These are phyloP conservation scores for Calypte anna DNA, from an alignment of 2,113 vertebrate genomes.

Conservation along the genomic window DNA sequence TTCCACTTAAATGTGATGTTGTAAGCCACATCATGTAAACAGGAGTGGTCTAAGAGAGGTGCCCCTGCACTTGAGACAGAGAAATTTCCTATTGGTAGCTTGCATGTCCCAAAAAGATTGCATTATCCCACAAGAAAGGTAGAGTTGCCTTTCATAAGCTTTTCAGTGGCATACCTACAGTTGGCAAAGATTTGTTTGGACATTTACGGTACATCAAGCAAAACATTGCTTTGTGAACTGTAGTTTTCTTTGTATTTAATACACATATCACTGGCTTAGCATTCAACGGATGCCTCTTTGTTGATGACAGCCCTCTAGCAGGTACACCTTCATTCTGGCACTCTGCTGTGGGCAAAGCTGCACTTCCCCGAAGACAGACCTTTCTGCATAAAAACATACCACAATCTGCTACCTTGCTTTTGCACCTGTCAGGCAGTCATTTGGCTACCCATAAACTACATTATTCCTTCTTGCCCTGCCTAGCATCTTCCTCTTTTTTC, in stretches of 20 bases:
- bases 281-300: neutral
- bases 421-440: slow-evolving; percentile 35
- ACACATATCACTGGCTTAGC: neutral
- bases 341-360: neutral
- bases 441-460: slow-evolving; percentile 31
- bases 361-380: neutral
- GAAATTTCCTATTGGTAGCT: neutral
- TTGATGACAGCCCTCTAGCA: neutral
- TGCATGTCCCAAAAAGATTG: accelerated
- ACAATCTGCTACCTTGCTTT: slow-evolving; percentile 15
- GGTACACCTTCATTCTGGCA: neutral
- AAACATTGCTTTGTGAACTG: neutral
- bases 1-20: neutral
- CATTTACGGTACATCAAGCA: neutral
- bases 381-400: slow-evolving; percentile 18
- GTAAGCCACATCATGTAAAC: neutral
- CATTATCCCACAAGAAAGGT: neutral
- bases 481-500: neutral
- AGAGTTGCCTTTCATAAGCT: neutral
- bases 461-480: neutral
- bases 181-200: neutral
- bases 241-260: neutral
- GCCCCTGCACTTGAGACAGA: neutral
- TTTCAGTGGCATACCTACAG: neutral
- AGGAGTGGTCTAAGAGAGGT: neutral